These are phyloP conservation scores for Argyra leucocephala DNA, from an alignment of 2,888 invertebrate genomes.

Conservation along the genomic window DNA sequence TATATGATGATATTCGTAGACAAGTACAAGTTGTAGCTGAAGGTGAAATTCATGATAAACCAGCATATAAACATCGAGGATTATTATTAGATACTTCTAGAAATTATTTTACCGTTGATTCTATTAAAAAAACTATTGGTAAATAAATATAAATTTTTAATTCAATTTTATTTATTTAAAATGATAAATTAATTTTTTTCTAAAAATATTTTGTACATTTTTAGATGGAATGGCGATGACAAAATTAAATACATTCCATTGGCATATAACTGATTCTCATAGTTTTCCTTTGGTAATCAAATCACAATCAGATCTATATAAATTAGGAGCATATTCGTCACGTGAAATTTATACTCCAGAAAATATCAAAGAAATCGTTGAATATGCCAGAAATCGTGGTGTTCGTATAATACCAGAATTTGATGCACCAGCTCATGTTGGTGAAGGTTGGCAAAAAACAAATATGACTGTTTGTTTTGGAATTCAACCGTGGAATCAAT, in stretches of 20 bases:
- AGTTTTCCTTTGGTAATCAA: constrained; percentile 81
- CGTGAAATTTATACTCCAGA: constrained; percentile 55
- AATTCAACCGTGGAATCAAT: constrained; percentile 62
- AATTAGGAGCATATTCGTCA: constrained; percentile 69
- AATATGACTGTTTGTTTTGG: constrained; percentile 59
- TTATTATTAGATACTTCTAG: constrained; percentile 82
- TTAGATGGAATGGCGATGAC: constrained; percentile 79
- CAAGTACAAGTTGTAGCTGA: constrained; percentile 53
- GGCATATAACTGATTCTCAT: constrained; percentile 89
- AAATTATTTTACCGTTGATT: constrained; percentile 66
- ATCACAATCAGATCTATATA: constrained; percentile 60
- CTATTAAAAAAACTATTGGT: constrained; percentile 65
- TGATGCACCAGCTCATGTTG: constrained; percentile 84
- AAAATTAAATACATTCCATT: constrained; percentile 88
- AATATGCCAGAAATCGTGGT: constrained; percentile 63
- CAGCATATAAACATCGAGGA: constrained; percentile 80
- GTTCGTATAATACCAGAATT: constrained; percentile 84
- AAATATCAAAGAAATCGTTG: constrained; percentile 51
- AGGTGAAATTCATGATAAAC: constrained; percentile 61
- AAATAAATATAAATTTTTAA: constrained; percentile 21
- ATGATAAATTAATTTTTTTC: too few species aligned
- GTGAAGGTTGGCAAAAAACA: constrained; percentile 73
- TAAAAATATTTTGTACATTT: constrained; percentile 15
- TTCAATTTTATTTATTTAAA: neutral
- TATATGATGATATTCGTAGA: constrained; percentile 41